Evolutionary conservation across 37 sponge, comb jelly and placozoan genomes (phyloP).

Genomic region (Petrosia ficiformis): DNA sequence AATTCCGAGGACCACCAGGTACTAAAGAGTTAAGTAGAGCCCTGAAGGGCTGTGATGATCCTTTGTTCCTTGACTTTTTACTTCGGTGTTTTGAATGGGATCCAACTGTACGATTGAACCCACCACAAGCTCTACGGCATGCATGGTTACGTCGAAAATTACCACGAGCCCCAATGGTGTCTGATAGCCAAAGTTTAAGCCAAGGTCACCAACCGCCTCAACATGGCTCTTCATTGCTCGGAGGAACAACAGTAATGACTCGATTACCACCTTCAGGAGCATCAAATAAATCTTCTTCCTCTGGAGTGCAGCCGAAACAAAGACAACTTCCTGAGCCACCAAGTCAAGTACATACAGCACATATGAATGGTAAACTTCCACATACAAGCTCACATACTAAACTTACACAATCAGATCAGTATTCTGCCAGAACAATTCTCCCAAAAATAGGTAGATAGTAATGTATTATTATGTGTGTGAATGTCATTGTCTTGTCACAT

Average conservation of each 20-base stretch:
- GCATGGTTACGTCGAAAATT: conserved; percentile 70
- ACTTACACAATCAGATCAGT: conserved; percentile 15
- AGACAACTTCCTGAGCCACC: conserved; percentile 38
- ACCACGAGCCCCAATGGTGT: conserved; percentile 34
- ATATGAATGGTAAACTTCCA: conserved; percentile 18
- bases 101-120: conserved; percentile 68
- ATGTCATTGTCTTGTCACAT: neutral
- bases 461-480: neutral
- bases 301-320: neutral
- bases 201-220: conserved; percentile 14
- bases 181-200: conserved; percentile 27
- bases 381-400: conserved; percentile 17
- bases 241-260: conserved; percentile 27
- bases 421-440: conserved; percentile 70
- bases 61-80: conserved; percentile 78
- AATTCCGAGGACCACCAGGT: conserved; percentile 76
- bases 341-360: conserved; percentile 5
- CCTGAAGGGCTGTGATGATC: conserved; percentile 90
- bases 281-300: conserved; percentile 9
- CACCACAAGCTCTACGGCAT: conserved; percentile 75
- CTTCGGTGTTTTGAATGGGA: conserved; percentile 73
- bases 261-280: conserved; percentile 25
- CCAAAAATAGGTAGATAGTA: conserved; percentile 88
- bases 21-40: conserved; percentile 87
- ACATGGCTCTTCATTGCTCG: conserved; percentile 12